Evolutionary conservation across 2,797 vertebrate species (phyloP), one percentile per base, ranked within the genome.

Genomic region (Muraenolepis orangiensis): DNA sequence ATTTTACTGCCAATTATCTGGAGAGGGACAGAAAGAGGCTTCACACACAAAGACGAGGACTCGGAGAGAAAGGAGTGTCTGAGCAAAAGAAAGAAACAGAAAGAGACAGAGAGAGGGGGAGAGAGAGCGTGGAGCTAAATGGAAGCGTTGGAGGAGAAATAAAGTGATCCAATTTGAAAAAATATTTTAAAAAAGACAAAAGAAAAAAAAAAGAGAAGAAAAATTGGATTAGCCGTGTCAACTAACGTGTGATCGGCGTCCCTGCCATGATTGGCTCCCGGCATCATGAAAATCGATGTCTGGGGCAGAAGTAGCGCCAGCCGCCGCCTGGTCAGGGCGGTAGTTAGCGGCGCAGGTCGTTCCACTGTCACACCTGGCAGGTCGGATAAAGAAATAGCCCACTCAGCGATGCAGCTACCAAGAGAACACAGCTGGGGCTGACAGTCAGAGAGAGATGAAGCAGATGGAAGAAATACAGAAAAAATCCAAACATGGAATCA

Each of bases 221-320:
- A 93, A 94, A 93, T 88, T 90, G 92, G 93, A 96, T 95, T 95
- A 94, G 89, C 91, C 89, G 75, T 91, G 93, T 94, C 94, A 95
- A 93, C 95, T 95, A 93, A 90, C 92, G 90, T 85, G 87, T 93
- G 94, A 94, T 92, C 89, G 92, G 94, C 93, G 91, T 93, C 91
- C 89, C 90, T 93, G 92, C 90, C 88, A 86, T 94, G 93, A 93
- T 94, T 90, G 88, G 91, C 42, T 51, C 70, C 87, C 67, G 78
- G 80, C 86, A 78, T 86, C 86, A 84, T 90, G 88, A 78, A 92
- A 94, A 93, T 94, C 93, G 82, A 94, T 93, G 90, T 72, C 61
- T 71, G 75, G 80, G 80, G 74, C 76, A 51, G 42, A 3, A 51
- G 42, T 16, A 20, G 79, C 46, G 72, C 51, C 51, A 72, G 78